A percentile compares a stretch with the other conserved stretches of the same genome.
These are phyloP conservation scores for Phyllotreta cruciferae DNA, from an alignment of 2,888 invertebrate species.

Conservation along the genomic window DNA sequence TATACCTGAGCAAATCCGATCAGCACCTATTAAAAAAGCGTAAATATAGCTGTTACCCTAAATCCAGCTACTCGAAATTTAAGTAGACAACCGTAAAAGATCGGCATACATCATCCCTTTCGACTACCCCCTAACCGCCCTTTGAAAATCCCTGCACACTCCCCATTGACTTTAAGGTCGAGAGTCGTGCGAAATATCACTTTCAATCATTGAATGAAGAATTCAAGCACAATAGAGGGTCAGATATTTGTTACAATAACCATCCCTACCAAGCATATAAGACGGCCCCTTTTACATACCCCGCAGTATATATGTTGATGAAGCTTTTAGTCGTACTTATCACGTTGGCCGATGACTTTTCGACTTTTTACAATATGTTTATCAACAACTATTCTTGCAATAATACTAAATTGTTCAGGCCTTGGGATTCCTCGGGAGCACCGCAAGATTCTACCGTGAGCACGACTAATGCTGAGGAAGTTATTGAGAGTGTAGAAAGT, in stretches of 20 bases:
- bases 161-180: conserved; percentile 47
- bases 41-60: conserved; percentile 48
- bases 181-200: conserved; percentile 54
- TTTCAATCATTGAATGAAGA: conserved; percentile 54
- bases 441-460: conserved; percentile 66
- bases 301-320: conserved; percentile 47
- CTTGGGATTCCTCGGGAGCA: conserved; percentile 46
- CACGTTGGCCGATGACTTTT: conserved; percentile 31
- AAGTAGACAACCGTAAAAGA: conserved; percentile 59
- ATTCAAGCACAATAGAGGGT: conserved; percentile 54
- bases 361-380: conserved; percentile 38
- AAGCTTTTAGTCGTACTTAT: conserved; percentile 50
- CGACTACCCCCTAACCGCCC: conserved; percentile 46
- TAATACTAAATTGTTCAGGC: conserved; percentile 48
- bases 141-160: conserved; percentile 41
- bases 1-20: conserved; percentile 23
- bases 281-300: conserved; percentile 53
- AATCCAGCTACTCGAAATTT: conserved; percentile 53
- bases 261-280: conserved; percentile 55
- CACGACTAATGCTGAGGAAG: conserved; percentile 61
- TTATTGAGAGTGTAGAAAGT: not conserved
- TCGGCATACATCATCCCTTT: conserved; percentile 47
- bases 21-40: conserved; percentile 39
- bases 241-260: conserved; percentile 56
- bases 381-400: conserved; percentile 39